A percentile compares a stretch with the other conserved stretches of the same genome.
Evolutionary conservation across 2,888 invertebrate genomes (phyloP).

Genomic region (Sesia apiformis): DNA sequence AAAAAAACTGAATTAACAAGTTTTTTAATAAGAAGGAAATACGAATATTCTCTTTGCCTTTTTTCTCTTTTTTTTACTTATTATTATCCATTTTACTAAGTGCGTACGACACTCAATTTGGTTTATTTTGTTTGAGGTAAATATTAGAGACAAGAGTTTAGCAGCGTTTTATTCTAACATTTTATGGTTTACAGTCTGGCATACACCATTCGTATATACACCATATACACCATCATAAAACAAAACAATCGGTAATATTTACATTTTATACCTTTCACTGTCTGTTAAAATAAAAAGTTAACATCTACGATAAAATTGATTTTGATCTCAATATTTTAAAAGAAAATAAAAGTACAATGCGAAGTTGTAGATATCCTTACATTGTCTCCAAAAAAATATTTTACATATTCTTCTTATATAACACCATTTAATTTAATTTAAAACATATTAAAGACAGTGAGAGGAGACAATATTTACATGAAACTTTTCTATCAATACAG

Average conservation of each 20-base stretch:
- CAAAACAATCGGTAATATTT: slow-evolving; percentile 31
- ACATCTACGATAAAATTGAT: too few species aligned
- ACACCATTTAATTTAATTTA: background rate
- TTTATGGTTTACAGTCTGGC: slow-evolving; percentile 47
- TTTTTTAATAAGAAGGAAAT: too few species aligned
- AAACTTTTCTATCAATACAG: slow-evolving; percentile 67
- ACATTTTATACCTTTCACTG: slow-evolving; percentile 53
- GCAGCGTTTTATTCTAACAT: slow-evolving; percentile 34
- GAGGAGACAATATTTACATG: slow-evolving; percentile 29
- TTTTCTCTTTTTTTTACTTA: too few species aligned
- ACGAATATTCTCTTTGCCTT: too few species aligned
- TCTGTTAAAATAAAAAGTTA: slow-evolving; percentile 11
- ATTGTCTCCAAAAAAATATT: too few species aligned
- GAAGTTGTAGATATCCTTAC: too few species aligned
- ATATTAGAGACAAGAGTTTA: slow-evolving; percentile 27
- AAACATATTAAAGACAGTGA: slow-evolving; percentile 40
- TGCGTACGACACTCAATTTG: slow-evolving; percentile 3
- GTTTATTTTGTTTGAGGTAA: background rate
- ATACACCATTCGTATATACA: slow-evolving; percentile 37
- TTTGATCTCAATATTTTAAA: too few species aligned
- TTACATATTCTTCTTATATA: background rate
- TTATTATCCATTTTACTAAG: too few species aligned
- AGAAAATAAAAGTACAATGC: too few species aligned
- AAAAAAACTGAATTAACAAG: too few species aligned
- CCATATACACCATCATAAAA: slow-evolving; percentile 39